Conservation (phyloP, 2,113 vertebrate genomes). For the Hydrolagus affinis region DNA sequence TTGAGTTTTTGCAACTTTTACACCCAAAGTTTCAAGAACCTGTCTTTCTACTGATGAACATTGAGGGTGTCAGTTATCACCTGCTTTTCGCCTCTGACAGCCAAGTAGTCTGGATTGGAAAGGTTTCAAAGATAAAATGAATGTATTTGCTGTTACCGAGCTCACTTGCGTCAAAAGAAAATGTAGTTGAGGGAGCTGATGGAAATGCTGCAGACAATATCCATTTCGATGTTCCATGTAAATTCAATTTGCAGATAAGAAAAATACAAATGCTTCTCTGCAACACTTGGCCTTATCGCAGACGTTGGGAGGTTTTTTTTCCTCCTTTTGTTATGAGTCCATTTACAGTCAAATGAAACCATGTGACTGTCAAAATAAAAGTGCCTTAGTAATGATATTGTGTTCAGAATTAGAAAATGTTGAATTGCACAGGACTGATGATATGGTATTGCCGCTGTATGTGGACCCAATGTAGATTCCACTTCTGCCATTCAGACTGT, state of each 20-base stretch:
- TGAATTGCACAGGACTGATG: not conserved
- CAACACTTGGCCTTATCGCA: not conserved
- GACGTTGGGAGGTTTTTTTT: not conserved
- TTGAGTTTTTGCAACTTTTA: not conserved
- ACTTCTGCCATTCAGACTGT: not conserved
- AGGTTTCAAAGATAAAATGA: slow-evolving; percentile 15
- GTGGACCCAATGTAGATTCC: not conserved
- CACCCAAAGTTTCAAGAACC: not conserved
- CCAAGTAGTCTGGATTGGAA: not conserved
- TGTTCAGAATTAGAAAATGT: too few relatives aligned
- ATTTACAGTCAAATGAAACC: not conserved
- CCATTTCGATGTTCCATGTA: not conserved
- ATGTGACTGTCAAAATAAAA: not conserved
- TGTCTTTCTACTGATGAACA: not conserved
- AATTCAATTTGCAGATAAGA: not conserved
- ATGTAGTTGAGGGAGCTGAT: not conserved
- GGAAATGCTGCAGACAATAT: not conserved
- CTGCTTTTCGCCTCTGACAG: not conserved
- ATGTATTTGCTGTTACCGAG: not conserved
- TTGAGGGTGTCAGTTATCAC: not conserved
- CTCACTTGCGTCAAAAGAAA: not conserved
- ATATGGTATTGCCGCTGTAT: not conserved
- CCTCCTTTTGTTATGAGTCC: not conserved
- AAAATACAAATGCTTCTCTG: not conserved
- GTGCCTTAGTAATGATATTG: not conserved